Evolutionary conservation across 2,797 vertebrate species (phyloP).

Genomic region (Mus caroli): DNA sequence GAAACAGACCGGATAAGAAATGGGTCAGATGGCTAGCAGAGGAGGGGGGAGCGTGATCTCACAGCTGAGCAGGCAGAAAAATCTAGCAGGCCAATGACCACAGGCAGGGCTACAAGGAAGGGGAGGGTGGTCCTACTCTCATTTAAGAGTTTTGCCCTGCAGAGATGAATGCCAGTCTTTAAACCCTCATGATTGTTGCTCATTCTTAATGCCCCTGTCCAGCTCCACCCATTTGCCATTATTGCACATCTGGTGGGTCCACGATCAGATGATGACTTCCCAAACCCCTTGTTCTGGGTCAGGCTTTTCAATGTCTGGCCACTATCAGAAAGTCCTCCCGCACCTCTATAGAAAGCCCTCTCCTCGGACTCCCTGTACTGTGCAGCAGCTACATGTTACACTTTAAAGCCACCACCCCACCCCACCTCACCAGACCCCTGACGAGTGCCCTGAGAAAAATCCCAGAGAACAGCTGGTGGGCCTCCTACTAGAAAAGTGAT

Average conservation of each 20-base stretch:
- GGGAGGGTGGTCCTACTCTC: accelerated
- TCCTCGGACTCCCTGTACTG: background rate
- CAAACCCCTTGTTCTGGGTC: background rate
- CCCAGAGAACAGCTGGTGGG: no score
- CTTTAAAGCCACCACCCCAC: background rate
- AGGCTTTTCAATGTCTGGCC: background rate
- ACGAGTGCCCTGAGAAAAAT: background rate
- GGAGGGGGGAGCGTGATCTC: accelerated
- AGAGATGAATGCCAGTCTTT: background rate
- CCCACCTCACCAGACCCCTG: background rate
- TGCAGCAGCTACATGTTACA: background rate
- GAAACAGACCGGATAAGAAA: background rate
- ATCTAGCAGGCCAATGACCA: background rate
- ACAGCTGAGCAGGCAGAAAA: background rate
- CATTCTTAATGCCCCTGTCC: background rate
- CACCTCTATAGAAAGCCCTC: background rate
- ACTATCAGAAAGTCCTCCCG: background rate
- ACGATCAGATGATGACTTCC: background rate
- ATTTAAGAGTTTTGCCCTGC: accelerated
- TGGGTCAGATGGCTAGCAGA: background rate
- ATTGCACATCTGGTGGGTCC: background rate
- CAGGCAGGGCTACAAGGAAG: background rate
- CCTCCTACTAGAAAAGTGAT: background rate
- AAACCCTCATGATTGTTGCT: background rate
- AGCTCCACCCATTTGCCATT: background rate